These are phyloP conservation scores for Okamejei kenojei DNA, from an alignment of 2,797 vertebrate genomes.

Conservation along the genomic window DNA sequence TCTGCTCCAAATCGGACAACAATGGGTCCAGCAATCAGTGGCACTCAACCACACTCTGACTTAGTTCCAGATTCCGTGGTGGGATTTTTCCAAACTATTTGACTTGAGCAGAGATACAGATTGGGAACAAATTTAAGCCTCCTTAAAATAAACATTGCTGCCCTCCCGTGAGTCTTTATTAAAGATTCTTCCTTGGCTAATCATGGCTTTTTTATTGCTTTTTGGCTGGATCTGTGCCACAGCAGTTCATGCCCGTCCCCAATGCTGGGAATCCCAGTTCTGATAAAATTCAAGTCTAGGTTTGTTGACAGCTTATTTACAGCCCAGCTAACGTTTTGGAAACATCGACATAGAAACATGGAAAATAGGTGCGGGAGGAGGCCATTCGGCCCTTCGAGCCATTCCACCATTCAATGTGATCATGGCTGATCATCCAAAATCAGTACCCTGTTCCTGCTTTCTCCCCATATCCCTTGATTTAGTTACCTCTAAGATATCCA, in stretches of 20 bases:
- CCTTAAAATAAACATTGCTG: conserved; percentile 36
- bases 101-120: conserved; percentile 19
- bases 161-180: conserved; percentile 23
- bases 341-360: too few relatives aligned
- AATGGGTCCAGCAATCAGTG: neutral
- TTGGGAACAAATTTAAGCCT: conserved; percentile 32
- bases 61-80: neutral
- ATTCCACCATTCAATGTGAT: too few relatives aligned
- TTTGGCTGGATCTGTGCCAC: neutral
- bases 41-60: neutral
- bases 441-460: too few relatives aligned
- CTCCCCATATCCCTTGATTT: too few relatives aligned
- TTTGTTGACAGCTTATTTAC: too few relatives aligned
- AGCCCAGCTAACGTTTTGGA: neutral
- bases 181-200: conserved; percentile 33
- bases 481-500: too few relatives aligned
- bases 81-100: conserved; percentile 33
- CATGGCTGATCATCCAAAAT: too few relatives aligned
- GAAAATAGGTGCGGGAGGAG: too few relatives aligned
- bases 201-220: conserved; percentile 23
- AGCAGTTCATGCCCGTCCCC: neutral
- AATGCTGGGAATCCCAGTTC: neutral
- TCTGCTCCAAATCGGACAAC: neutral
- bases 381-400: too few relatives aligned
- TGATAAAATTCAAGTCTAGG: neutral